Evolutionary conservation across 2,888 invertebrate species (phyloP).

Genomic region (Drosophila tanythrix): DNA sequence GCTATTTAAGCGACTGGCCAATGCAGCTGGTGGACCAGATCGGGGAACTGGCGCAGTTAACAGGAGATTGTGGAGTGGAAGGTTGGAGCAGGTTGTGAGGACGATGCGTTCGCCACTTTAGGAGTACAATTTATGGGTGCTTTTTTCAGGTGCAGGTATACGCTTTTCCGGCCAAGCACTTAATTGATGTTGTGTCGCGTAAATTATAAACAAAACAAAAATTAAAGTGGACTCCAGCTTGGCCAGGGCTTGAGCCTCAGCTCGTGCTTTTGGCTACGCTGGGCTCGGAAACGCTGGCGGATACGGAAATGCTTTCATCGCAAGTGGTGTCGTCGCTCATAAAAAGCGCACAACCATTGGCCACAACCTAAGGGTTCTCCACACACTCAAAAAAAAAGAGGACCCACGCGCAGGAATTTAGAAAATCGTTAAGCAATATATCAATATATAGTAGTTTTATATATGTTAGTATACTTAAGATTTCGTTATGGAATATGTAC

Average conservation of each 20-base stretch:
- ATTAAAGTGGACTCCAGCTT: constrained; percentile 80
- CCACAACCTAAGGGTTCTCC: constrained; percentile 34
- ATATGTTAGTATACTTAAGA: not conserved
- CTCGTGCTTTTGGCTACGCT: constrained; percentile 15
- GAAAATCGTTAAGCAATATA: not conserved
- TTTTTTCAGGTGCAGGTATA: constrained; percentile 83
- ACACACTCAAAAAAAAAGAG: constrained; percentile 9
- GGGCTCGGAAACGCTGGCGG: constrained; percentile 63
- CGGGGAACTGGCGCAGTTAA: constrained; percentile 3
- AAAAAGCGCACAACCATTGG: constrained; percentile 62
- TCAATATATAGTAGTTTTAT: not conserved
- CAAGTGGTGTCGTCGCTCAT: constrained; percentile 78
- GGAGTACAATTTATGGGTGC: constrained; percentile 74
- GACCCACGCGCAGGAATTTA: not conserved
- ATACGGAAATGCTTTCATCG: constrained; percentile 81
- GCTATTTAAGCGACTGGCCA: constrained; percentile 63
- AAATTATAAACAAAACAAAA: constrained; percentile 83
- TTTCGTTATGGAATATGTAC: too few species aligned
- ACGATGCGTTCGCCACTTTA: constrained; percentile 70
- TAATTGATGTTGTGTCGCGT: constrained; percentile 85
- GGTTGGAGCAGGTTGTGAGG: constrained; percentile 14
- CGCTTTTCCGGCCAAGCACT: constrained; percentile 82
- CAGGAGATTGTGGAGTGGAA: not conserved
- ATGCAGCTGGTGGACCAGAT: constrained; percentile 63
- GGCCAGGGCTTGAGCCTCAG: constrained; percentile 21